Conservation (phyloP, 2,797 vertebrate genomes). For the Lindbergichthys nudifrons region DNA sequence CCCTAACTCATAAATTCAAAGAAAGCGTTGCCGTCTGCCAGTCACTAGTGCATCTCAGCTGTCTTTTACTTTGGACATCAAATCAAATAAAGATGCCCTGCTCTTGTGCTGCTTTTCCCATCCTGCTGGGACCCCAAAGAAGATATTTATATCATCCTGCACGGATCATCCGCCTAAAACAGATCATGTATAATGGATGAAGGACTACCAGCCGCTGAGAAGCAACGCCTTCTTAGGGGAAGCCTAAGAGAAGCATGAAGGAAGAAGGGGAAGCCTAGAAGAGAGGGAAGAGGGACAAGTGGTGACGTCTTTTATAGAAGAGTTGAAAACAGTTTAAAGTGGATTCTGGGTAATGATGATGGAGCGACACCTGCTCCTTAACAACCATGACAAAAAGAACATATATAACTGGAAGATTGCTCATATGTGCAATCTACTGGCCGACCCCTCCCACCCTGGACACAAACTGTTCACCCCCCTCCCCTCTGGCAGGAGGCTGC, state of each 20-base stretch:
- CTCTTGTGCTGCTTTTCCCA: conserved; percentile 49
- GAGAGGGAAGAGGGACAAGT: no score
- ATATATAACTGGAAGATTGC: conserved; percentile 1
- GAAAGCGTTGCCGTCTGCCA: conserved; percentile 24
- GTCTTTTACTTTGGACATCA: conserved; percentile 56
- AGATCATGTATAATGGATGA: conserved; percentile 81
- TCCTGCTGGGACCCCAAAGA: conserved; percentile 69
- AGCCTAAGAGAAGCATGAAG: conserved; percentile 37
- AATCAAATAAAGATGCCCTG: conserved; percentile 70
- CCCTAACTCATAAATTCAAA: conserved; percentile 57
- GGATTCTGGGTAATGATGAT: conserved; percentile 7
- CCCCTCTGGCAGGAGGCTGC: no score
- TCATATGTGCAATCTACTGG: no score
- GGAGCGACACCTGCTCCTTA: conserved; percentile 14
- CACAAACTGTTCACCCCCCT: no score
- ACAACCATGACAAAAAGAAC: conserved; percentile 5
- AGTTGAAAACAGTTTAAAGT: conserved; percentile 33
- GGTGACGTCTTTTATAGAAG: conserved; percentile 7
- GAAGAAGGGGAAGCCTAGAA: neutral
- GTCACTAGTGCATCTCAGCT: conserved; percentile 25
- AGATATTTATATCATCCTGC: conserved; percentile 81
- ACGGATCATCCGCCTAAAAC: conserved; percentile 76
- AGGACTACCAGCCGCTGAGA: conserved; percentile 60
- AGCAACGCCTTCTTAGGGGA: conserved; percentile 60
- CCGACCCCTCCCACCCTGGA: no score